Conservation (phyloP, 2,797 vertebrate species). For the Chiroxiphia lanceolata region DNA sequence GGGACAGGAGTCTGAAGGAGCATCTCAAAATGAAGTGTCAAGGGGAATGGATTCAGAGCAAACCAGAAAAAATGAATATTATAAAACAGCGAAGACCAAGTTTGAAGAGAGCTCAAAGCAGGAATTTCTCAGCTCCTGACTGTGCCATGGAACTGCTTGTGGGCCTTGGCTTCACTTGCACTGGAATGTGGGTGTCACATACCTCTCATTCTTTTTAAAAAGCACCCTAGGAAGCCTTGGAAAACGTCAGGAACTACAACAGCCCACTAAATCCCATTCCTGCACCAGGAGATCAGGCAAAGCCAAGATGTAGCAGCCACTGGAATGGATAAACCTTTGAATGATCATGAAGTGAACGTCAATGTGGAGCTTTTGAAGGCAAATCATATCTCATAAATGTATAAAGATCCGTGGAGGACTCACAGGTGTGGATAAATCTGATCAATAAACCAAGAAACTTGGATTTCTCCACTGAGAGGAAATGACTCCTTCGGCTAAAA, state of each 20-base stretch:
- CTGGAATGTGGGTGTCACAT: not conserved
- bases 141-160: accelerated
- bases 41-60: not conserved
- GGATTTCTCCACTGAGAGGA: not conserved
- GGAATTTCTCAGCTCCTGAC: not conserved
- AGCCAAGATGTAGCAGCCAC: not conserved
- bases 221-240: not conserved
- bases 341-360: not conserved
- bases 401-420: not conserved
- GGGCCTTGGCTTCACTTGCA: not conserved
- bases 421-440: not conserved
- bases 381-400: not conserved
- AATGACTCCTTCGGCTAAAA: not conserved
- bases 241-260: accelerated
- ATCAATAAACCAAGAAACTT: not conserved
- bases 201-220: not conserved
- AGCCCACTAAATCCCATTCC: not conserved
- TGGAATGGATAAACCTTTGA: not conserved
- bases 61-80: not conserved
- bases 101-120: not conserved
- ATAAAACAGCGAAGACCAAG: not conserved
- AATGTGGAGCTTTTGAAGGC: not conserved
- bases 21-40: not conserved
- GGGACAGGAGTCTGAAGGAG: not conserved
- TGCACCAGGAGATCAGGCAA: not conserved